Base-by-base conservation (phyloP, 2,113 vertebrate genomes). In the Tamias sibiricus region DNA sequence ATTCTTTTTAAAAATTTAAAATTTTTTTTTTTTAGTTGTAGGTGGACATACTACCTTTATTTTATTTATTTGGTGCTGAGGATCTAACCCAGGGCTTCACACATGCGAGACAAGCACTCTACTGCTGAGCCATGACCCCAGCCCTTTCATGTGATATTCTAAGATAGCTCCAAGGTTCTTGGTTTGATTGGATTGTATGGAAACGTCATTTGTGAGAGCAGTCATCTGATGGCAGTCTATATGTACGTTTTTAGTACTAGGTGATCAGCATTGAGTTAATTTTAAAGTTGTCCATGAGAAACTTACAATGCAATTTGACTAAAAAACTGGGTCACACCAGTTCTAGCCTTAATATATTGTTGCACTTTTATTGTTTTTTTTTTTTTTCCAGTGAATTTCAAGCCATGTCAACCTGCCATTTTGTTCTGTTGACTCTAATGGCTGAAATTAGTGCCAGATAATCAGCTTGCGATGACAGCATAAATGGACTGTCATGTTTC, bases 401-500 rank as follows among this genome's bases (percentile, higher is more conserved):
- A 85, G 86, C 42, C 13, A 0, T 71, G 47, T 85, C 95, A 94
- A 82, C 44, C 19, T 96, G 72, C 26, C 62, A 62, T 92, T 96
- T 94, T 64, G 42, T 90, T 87, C 22, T 96, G 87, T 81, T 95
- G 87, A 68, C 35, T 80, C 4, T 92, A 95, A 90, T 49, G 81
- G 72, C 68, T 54, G 72, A 96, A 92, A 96, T 88, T 92, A 91
- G 81, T 82, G 76, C 94, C 76, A 92, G 79, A 84, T 71, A 54
- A 40, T 69, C 85, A 85, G 37, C 13, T 92, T 85, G 72, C 14
- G 6, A 20, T 62, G 91, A 94, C 62, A 77, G n/a, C 69, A 2
- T 79, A 57, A 90, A 74, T 47, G 81, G 40, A 47, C 66, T 54
- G 80, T 90, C 81, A 90, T 64, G 28, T 87, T 90, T 87, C 49